Evolutionary conservation across 2,797 vertebrate species (phyloP).

Genomic region (Spinus olivaceus): DNA sequence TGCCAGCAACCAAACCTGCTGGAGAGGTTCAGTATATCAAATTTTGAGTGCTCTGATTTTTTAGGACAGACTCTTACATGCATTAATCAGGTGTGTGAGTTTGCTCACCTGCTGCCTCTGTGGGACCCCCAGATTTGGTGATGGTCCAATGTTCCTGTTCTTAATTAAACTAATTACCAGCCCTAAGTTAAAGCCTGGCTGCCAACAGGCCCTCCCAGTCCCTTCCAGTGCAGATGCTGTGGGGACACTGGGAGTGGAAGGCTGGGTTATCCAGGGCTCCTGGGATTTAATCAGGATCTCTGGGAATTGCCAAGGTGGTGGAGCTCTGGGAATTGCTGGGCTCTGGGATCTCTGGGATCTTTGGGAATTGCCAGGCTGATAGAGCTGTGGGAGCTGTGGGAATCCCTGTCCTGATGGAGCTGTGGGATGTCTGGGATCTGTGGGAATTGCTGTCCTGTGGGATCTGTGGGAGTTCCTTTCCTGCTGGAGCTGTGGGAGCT

Average conservation of each 20-base stretch:
- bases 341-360: too few species aligned
- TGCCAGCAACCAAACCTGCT: background rate
- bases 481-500: background rate
- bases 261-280: background rate
- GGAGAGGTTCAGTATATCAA: background rate
- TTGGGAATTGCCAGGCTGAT: too few species aligned
- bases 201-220: background rate
- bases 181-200: background rate
- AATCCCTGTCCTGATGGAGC: too few species aligned
- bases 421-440: background rate
- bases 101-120: background rate
- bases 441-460: background rate
- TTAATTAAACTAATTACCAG: background rate
- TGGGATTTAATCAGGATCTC: fast-evolving
- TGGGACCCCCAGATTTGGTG: background rate
- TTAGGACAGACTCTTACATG: background rate
- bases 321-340: too few species aligned
- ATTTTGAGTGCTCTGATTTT: background rate
- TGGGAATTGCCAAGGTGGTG: background rate
- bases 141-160: background rate
- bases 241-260: background rate
- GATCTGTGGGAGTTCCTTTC: background rate
- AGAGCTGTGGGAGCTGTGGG: too few species aligned
- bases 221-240: fast-evolving
- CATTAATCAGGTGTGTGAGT: background rate